Conservation (phyloP, 2,888 invertebrate species). For the Zhuqinia jingwanae region DNA sequence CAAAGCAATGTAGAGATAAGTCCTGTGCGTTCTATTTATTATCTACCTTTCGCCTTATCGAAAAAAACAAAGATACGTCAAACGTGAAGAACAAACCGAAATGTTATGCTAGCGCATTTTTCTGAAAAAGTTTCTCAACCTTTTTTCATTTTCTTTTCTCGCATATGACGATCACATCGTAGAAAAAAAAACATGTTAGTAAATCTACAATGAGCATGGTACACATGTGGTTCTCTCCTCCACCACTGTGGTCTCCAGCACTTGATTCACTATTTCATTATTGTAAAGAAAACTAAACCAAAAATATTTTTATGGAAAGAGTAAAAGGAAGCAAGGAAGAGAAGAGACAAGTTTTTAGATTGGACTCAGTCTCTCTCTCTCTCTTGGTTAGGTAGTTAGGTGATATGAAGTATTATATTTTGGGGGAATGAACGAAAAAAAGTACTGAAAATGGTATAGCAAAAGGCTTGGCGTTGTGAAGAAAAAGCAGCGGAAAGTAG, state of each 20-base stretch:
- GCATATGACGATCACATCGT: not conserved
- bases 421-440: slow-evolving; percentile 30
- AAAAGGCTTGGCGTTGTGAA: slow-evolving; percentile 28
- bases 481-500: slow-evolving; percentile 43
- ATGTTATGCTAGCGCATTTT: not conserved
- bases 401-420: slow-evolving; percentile 14
- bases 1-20: too few relatives aligned
- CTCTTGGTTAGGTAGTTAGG: slow-evolving; percentile 1
- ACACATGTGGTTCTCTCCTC: slow-evolving; percentile 23
- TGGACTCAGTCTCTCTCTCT: not conserved
- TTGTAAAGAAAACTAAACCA: not conserved
- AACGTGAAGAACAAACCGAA: not conserved
- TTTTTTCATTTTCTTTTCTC: not conserved
- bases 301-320: slow-evolving; percentile 22
- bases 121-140: not conserved
- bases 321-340: not conserved
- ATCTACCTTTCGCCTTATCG: too few relatives aligned
- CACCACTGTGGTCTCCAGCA: not conserved
- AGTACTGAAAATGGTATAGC: slow-evolving; percentile 21
- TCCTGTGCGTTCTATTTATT: too few relatives aligned
- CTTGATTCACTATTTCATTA: not conserved
- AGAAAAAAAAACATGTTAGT: not conserved
- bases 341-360: slow-evolving; percentile 27
- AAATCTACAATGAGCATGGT: slow-evolving; percentile 28
- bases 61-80: not conserved